Base-by-base conservation (phyloP, 2,113 vertebrate species). In the Pogona vitticeps region DNA sequence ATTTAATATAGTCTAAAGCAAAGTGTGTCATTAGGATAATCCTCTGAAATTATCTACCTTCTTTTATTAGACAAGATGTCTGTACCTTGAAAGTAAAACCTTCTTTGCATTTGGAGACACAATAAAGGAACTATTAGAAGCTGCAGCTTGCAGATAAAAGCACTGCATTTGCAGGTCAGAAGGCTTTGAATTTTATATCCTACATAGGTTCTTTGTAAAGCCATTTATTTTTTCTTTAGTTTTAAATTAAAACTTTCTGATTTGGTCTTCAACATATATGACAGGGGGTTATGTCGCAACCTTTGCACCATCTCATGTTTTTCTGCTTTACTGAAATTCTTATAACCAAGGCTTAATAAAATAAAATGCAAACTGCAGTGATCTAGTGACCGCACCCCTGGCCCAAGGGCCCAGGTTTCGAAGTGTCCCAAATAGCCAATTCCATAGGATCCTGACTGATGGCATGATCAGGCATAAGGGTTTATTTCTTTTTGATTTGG, bases 141-240 rank as follows among this genome's bases (percentile, higher is more conserved):
- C 63, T 56, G 36, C 40, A 80, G 38, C 23, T 15, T 75, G 77
- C 87, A 70, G 86, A 72, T 33, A 92, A 85, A 92, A 42, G n/a
- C 91, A 87, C 58, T 38, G 84, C 93, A 87, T 86, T 70, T 87
- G 63, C 85, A 90, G n/a, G 87, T 88, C 15, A 9, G 86, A 92
- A 90, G 71, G 65, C 68, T 76, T 78, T 80, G 76, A 59, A 89
- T 33, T 92, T 91, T 10, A 21, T 9, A 88, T 87, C 65, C 67
- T 88, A 36, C 82, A 20, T 26, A 67, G 73, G 80, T 84, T 93
- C 76, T 75, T 86, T 90, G 1, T 77, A 73, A 42, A 52, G 80
- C 87, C 76, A 85, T 67, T 68, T 75, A 88, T 10, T 83, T 76
- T 79, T 56, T 13, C 36, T 80, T 68, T 81, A 84, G 68, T 76